These are phyloP conservation scores for Neelides sp. DNA, from an alignment of 1,140 invertebrate genomes.

Conservation along the genomic window DNA sequence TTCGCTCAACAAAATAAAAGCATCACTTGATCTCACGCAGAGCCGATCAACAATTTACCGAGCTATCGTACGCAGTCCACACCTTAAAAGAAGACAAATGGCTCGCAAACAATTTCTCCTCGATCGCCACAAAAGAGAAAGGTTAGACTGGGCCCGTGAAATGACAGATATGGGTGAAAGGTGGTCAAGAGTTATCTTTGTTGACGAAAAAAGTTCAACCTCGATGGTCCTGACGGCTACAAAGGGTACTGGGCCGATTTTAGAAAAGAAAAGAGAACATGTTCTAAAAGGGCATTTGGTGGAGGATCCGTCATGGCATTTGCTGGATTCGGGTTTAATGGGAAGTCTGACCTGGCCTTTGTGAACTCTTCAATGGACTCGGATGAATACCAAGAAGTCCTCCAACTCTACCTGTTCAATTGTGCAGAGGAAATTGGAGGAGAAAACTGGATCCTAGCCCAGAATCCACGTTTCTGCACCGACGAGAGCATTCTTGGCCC, in stretches of 20 bases:
- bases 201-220: conserved; percentile 16
- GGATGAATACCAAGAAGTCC: neutral
- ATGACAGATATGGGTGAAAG: conserved; percentile 1
- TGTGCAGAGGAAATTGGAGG: neutral
- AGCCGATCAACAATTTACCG: no score
- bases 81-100: conserved; percentile 4
- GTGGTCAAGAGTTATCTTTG: conserved; percentile 10
- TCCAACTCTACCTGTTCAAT: neutral
- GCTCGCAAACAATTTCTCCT: neutral
- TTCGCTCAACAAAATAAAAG: no score
- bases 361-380: neutral
- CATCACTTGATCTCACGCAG: no score
- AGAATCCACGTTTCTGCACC: neutral
- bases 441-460: neutral
- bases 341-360: neutral
- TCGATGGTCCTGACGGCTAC: conserved; percentile 16
- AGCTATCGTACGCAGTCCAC: no score
- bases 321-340: conserved; percentile 1
- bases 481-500: neutral
- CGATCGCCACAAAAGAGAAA: neutral
- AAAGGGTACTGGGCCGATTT: conserved; percentile 11
- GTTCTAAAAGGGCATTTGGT: conserved; percentile 11
- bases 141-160: conserved; percentile 5
- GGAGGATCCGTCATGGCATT: conserved; percentile 16
- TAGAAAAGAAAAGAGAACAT: conserved; percentile 7